phyloP scores from a whole-genome alignment of 23 tunicate species.

The Phallusia fumigata region DNA sequence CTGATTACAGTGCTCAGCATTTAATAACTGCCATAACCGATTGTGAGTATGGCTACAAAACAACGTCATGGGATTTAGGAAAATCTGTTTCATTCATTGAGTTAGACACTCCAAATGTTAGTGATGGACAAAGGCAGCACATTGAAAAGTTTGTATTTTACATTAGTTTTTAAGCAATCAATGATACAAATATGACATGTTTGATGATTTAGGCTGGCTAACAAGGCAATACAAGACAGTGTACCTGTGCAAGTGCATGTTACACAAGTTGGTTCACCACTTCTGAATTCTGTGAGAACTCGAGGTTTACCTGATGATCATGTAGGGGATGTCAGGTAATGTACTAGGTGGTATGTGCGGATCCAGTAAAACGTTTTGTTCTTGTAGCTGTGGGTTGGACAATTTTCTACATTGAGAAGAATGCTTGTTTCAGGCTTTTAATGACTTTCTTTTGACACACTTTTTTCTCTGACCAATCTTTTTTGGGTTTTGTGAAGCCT shows the following conservation, averaged over 20 bases:
- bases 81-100: conserved; percentile 73
- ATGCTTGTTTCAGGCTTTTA: no score
- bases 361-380: no score
- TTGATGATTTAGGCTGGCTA: conserved; percentile 24
- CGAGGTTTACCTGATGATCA: conserved; percentile 91
- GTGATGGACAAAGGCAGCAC: conserved; percentile 30
- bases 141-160: conserved; percentile 47
- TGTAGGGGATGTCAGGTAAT: conserved; percentile 82
- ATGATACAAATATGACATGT: no score
- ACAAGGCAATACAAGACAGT: conserved; percentile 42
- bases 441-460: no score
- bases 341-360: no score
- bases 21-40: conserved; percentile 92
- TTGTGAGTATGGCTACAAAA: conserved; percentile 54
- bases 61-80: conserved; percentile 97
- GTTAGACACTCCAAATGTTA: conserved; percentile 52
- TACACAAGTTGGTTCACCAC: conserved; percentile 59
- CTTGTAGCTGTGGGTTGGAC: no score
- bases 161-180: not conserved
- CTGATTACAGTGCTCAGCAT: conserved; percentile 68
- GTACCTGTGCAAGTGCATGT: conserved; percentile 72
- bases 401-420: no score
- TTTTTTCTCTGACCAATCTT: no score
- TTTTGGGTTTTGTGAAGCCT: no score
- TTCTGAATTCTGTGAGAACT: conserved; percentile 55